Percentiles rank a stretch among this genome's conserved stretches.
Evolutionary conservation across 2,888 invertebrate species (phyloP).

Genomic region (Listrodromus nycthemerus): DNA sequence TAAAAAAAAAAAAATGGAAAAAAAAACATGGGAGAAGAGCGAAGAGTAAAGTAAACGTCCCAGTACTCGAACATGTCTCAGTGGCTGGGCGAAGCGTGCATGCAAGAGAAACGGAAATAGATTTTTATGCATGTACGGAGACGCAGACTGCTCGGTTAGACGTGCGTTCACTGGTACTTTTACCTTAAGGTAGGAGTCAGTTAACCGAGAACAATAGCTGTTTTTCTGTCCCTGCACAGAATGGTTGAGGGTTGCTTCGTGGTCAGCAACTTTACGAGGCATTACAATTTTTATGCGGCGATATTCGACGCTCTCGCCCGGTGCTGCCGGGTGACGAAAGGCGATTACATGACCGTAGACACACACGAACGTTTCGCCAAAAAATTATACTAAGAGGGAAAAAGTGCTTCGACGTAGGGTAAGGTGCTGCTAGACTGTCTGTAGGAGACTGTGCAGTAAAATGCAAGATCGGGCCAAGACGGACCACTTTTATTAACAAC

Average conservation of each 20-base stretch:
- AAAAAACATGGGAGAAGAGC: background rate
- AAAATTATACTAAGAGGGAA: constrained; percentile 32
- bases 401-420: constrained; percentile 15
- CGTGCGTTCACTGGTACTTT: too few species aligned
- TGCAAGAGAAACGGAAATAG: too few species aligned
- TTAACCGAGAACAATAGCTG: constrained; percentile 1
- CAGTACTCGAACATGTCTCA: too few species aligned
- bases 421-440: too few species aligned
- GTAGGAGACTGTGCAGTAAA: too few species aligned
- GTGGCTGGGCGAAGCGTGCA: too few species aligned
- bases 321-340: constrained; percentile 53
- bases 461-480: too few species aligned
- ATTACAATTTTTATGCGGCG: constrained; percentile 44
- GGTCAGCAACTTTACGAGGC: constrained; percentile 51
- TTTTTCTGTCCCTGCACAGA: background rate
- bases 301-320: constrained; percentile 38
- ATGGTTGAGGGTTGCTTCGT: constrained; percentile 41
- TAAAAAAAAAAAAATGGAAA: background rate
- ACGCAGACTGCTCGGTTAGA: too few species aligned
- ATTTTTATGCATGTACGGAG: too few species aligned
- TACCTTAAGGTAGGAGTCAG: too few species aligned
- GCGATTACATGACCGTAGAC: constrained; percentile 53
- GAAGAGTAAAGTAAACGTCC: background rate
- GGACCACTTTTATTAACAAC: too few species aligned
- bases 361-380: constrained; percentile 29